Conservation (phyloP, 2,888 invertebrate species). For the Patella ulyssiponensis region DNA sequence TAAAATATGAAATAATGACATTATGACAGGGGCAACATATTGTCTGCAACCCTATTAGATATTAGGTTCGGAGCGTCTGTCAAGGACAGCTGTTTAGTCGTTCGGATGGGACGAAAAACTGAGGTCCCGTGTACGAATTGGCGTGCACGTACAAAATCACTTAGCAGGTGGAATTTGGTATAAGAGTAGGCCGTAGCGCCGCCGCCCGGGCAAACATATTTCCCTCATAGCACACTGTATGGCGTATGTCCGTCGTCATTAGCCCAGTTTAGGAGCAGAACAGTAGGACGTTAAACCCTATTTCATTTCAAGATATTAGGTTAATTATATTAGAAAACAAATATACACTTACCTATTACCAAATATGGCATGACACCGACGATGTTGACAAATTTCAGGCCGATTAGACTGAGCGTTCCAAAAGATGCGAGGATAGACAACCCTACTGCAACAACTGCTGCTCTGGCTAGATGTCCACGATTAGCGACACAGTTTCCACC, state of each 20-base stretch:
- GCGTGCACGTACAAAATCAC: too few relatives aligned
- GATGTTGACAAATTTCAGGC: constrained; percentile 49
- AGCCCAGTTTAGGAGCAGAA: neutral
- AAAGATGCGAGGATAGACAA: constrained; percentile 50
- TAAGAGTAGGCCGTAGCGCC: too few relatives aligned
- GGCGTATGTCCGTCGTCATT: neutral
- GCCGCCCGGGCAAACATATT: too few relatives aligned
- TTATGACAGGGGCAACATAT: too few relatives aligned
- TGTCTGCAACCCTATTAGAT: neutral
- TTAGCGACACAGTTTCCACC: constrained; percentile 31
- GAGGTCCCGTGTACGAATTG: too few relatives aligned
- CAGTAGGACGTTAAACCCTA: too few relatives aligned
- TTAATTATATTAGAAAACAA: neutral
- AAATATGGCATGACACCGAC: constrained; percentile 56
- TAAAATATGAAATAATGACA: too few relatives aligned
- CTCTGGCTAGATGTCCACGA: constrained; percentile 35
- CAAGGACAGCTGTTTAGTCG: too few relatives aligned
- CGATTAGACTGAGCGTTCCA: constrained; percentile 47
- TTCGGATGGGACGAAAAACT: too few relatives aligned
- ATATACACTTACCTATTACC: constrained; percentile 45
- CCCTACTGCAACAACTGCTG: constrained; percentile 48
- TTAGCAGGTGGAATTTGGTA: too few relatives aligned
- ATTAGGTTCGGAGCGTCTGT: too few relatives aligned
- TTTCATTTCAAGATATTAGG: neutral
- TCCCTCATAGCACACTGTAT: too few relatives aligned